Evolutionary conservation across 2,113 vertebrate genomes (phyloP).

Genomic region (Malurus melanocephalus): DNA sequence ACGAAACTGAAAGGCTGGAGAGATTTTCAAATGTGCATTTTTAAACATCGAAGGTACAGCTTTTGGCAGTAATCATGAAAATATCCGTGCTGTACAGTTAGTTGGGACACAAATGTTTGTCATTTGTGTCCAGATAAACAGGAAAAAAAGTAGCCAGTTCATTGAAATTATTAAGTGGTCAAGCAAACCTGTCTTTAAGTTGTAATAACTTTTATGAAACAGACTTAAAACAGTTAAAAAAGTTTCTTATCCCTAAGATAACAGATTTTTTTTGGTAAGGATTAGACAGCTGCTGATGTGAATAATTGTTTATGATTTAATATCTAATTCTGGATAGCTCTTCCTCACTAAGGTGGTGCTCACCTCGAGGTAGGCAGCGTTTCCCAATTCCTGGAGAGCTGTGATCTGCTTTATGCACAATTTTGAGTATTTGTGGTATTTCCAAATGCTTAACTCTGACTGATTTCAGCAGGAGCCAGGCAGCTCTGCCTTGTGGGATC

Average conservation of each 20-base stretch:
- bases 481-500: neutral
- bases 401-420: neutral
- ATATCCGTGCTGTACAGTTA: neutral
- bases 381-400: neutral
- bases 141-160: neutral
- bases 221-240: neutral
- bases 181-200: neutral
- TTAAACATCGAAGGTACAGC: rapidly evolving
- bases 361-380: rapidly evolving
- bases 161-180: neutral
- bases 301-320: neutral
- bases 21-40: neutral
- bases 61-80: neutral
- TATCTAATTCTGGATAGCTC: neutral
- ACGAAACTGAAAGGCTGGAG: neutral
- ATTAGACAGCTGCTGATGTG: neutral
- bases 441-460: neutral
- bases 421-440: neutral
- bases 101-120: rapidly evolving
- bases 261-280: neutral
- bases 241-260: neutral
- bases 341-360: neutral
- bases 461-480: neutral
- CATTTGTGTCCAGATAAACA: neutral
- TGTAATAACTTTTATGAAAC: neutral